Evolutionary conservation across 2,797 vertebrate species (phyloP), one percentile per base, ranked within the genome.

Genomic region (Vespertilio murinus): DNA sequence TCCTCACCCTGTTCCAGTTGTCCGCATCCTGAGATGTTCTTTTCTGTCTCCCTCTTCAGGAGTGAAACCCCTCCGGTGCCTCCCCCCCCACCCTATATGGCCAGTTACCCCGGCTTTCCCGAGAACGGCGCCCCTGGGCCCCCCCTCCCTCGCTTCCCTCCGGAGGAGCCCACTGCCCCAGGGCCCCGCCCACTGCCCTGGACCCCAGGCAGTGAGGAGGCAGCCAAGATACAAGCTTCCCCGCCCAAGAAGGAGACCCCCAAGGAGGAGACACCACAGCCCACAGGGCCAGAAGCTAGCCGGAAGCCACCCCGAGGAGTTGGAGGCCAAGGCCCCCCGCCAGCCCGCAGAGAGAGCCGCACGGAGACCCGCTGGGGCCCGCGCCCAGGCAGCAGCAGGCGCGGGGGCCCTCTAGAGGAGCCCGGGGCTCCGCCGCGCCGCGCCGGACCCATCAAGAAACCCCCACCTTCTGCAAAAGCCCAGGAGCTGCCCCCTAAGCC

Each of bases 311-410:
- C 65, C 3, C 97, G 97, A 3, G 95, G 88, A 81, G 89, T 65
- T 35, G 96, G 97, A 59, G 61, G 96, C 75, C 91, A 97, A 88
- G 88, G 93, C 9, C 94, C 96, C n/a, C 94, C 88, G 0, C 95
- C 97, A 28, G 96, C 95, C 8, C 98, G 69, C 95, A 97, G 99
- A 12, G 99, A 99, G 83, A 98, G 98, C 97, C 99, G 99, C 97
- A 99, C 99, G 0, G 99, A 99, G 96, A 99, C 99, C 1, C 99
- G 99, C 59, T 99, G 99, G 99, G 99, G 99, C 16, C 99, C 99
- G 7, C 98, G 99, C 8, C 99, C 99, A 6, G 99, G 99, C 93
- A 98, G 98, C 96, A 98, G 96, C 96, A 74, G 98, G 93, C 96
- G 98, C 92, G 93, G 96, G 5, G 52, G 94, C 16, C 96, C 96